Evolutionary conservation across 2,797 vertebrate species (phyloP).

Genomic region (Lindbergichthys nudifrons): DNA sequence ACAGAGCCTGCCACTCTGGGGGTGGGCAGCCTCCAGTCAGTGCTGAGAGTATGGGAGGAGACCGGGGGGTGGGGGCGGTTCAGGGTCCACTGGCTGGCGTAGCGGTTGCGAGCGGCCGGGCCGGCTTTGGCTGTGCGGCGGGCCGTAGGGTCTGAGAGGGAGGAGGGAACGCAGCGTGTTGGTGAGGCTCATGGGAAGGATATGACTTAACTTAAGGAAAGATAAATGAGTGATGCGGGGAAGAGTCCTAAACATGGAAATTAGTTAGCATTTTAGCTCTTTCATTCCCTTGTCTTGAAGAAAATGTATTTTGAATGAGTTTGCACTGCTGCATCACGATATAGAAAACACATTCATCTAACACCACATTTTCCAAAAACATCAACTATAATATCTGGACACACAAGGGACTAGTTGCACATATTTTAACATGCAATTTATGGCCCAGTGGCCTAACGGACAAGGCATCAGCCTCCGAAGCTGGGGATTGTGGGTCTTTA

Average conservation of each 20-base stretch:
- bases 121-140: constrained; percentile 94
- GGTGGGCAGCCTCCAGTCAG: constrained; percentile 96
- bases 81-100: constrained; percentile 98
- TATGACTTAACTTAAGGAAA: not conserved
- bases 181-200: not conserved
- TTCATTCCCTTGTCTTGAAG: too few species aligned
- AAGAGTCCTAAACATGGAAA: too few species aligned
- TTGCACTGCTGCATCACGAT: too few species aligned
- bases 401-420: not conserved
- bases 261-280: too few species aligned
- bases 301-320: too few species aligned
- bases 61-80: constrained; percentile 96
- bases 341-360: too few species aligned
- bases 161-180: not conserved
- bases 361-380: not conserved
- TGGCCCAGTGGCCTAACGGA: too few species aligned
- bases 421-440: not conserved
- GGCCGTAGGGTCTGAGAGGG: constrained; percentile 91
- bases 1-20: constrained; percentile 93
- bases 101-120: constrained; percentile 93
- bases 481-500: too few species aligned
- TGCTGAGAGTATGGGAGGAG: constrained; percentile 96
- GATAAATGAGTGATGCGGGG: too few species aligned
- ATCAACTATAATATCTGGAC: not conserved
- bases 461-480: too few species aligned